Conservation (phyloP, 1,140 invertebrate species). For the Apis dorsata region DNA sequence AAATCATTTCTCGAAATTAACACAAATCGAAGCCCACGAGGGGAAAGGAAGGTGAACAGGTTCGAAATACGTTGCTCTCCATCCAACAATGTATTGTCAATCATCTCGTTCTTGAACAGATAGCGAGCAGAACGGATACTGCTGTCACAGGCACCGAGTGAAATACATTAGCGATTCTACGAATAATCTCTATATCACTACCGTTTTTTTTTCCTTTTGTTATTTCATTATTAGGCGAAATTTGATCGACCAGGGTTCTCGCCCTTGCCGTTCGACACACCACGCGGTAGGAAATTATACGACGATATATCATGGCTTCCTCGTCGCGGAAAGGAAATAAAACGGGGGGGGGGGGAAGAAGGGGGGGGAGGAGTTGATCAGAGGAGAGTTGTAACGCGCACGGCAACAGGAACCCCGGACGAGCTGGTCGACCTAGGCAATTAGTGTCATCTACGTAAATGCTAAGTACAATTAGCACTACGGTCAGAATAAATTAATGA, state of each 20-base stretch:
- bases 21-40: background rate
- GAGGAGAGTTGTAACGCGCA: background rate
- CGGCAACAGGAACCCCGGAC: constrained; percentile 26
- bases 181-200: constrained; percentile 74
- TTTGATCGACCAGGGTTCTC: constrained; percentile 47
- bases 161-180: constrained; percentile 69
- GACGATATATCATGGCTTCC: background rate
- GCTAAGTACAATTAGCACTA: constrained; percentile 77
- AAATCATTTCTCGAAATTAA: too few relatives aligned
- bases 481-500: constrained; percentile 75
- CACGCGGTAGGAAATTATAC: background rate
- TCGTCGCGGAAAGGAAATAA: background rate
- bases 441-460: constrained; percentile 75
- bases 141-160: constrained; percentile 68
- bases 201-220: constrained; percentile 51
- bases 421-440: constrained; percentile 68
- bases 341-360: background rate
- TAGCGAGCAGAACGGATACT: constrained; percentile 41
- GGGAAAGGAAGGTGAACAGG: constrained; percentile 8
- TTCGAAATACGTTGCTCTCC: constrained; percentile 25
- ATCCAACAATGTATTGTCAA: constrained; percentile 50
- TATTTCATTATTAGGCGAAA: constrained; percentile 65
- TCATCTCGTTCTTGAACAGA: constrained; percentile 42
- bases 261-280: background rate
- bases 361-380: background rate